Percentiles rank a stretch among this genome's conserved stretches.
These are phyloP conservation scores for Parascotia fuliginaria DNA, from an alignment of 2,888 invertebrate species.

Conservation along the genomic window DNA sequence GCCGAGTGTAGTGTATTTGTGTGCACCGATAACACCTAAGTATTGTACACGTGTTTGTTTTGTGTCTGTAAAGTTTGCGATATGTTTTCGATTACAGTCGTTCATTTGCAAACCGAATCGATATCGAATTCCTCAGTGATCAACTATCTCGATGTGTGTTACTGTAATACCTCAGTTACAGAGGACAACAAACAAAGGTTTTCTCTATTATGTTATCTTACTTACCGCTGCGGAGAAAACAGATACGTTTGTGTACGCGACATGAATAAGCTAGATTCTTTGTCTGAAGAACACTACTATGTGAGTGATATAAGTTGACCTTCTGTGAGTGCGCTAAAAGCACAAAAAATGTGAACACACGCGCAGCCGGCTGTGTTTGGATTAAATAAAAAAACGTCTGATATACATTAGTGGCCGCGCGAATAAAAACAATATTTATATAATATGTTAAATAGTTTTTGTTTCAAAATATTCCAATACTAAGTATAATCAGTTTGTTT, in stretches of 20 bases:
- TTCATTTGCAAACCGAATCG: conserved; percentile 50
- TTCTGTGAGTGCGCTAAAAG: conserved; percentile 44
- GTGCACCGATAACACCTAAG: conserved; percentile 51
- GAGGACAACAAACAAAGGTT: conserved; percentile 54
- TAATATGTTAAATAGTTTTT: no score
- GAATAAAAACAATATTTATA: no score
- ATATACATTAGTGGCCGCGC: no score
- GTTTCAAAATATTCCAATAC: no score
- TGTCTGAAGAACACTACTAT: conserved; percentile 31
- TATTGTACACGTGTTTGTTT: conserved; percentile 53
- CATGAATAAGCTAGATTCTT: conserved; percentile 47
- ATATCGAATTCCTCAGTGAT: conserved; percentile 47
- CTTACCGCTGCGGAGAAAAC: conserved; percentile 47
- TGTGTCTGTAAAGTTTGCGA: conserved; percentile 44
- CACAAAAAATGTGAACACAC: conserved; percentile 47
- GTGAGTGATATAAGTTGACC: conserved; percentile 47
- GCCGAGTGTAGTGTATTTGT: conserved; percentile 41
- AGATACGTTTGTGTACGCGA: conserved; percentile 39
- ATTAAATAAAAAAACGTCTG: conserved; percentile 52
- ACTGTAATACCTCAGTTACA: conserved; percentile 47
- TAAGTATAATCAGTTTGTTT: not conserved
- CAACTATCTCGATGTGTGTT: conserved; percentile 39
- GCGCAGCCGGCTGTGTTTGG: conserved; percentile 41
- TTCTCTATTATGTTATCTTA: conserved; percentile 64
- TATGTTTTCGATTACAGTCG: conserved; percentile 55